These are phyloP conservation scores for Diadophis punctatus DNA, from an alignment of 2,113 vertebrate genomes.

Conservation along the genomic window DNA sequence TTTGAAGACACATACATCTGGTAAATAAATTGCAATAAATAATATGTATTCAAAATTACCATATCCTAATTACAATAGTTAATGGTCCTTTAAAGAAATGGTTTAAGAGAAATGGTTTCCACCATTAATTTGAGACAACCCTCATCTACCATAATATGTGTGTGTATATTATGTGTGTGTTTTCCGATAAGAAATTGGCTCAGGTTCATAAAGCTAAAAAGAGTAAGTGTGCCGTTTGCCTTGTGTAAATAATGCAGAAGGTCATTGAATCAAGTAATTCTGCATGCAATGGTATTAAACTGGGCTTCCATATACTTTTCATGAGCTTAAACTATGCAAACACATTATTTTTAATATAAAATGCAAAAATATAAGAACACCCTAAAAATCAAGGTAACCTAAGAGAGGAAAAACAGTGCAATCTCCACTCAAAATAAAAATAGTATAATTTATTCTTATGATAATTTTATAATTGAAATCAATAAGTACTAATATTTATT, in stretches of 20 bases:
- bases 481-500: not conserved
- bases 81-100: not conserved
- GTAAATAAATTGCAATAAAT: not conserved
- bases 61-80: not conserved
- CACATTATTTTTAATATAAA: not conserved
- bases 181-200: not conserved
- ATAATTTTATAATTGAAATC: not conserved
- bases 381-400: not conserved
- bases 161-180: not conserved
- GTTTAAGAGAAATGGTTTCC: not conserved
- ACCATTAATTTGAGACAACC: not conserved
- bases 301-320: not conserved
- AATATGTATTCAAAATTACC: not conserved
- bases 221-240: not conserved
- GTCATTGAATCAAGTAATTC: not conserved
- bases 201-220: not conserved
- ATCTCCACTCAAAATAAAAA: slow-evolving; percentile 21
- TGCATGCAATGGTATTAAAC: not conserved
- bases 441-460: not conserved
- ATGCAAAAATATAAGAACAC: not conserved
- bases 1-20: not conserved
- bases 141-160: not conserved
- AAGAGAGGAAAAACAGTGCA: not conserved
- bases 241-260: not conserved
- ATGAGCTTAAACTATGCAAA: not conserved